Evolutionary conservation across 2,797 vertebrate species (phyloP), one percentile per base, ranked within the genome.

Genomic region (Euphonia xanthogaster): DNA sequence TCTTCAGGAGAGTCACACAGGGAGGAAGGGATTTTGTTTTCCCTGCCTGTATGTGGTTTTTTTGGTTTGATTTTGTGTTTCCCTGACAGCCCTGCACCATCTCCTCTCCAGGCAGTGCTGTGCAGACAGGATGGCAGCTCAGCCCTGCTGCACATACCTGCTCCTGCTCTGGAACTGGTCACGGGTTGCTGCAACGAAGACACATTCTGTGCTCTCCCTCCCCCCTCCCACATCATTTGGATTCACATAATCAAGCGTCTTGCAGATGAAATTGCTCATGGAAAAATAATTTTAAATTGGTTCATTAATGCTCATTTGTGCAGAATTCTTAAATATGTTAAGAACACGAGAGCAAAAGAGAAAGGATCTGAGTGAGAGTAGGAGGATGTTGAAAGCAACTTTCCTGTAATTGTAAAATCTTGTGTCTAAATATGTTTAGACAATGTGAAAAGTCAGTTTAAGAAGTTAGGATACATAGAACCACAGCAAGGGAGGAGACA

Each of bases 301-400:
- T 96, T 96, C 96, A 95, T 96, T 97, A 97, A 97, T 96, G 96
- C 88, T 95, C 91, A 92, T 97, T 96, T 97, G 94, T 8, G 1
- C 81, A 84, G 93, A 96, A 96, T 96, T 96, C 93, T 96, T 94
- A 96, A 97, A 97, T 95, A 88, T 81, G 93, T 83, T 94, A 88
- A 88, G 94, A 95, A 92, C 80, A 95, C 53, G 78, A 91, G 86
- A 80, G 84, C 7, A 4, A 63, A 94, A 94, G 79, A 96, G 86
- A 96, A 96, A 74, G 60, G 78, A 96, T 89, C 70, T 93, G 84
- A 91, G 77, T 30, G 44, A 82, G 90, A 97, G 94, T 95, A 94
- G 96, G 92, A 96, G 94, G 93, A 89, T 82, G 78, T 93, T 95
- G 96, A 97, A 95, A 96, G 92, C 90, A 88, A 88, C 95, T 94